These are phyloP conservation scores for Orbicella faveolata DNA, from an alignment of 64 coral and sea anemone species.

Conservation along the genomic window DNA sequence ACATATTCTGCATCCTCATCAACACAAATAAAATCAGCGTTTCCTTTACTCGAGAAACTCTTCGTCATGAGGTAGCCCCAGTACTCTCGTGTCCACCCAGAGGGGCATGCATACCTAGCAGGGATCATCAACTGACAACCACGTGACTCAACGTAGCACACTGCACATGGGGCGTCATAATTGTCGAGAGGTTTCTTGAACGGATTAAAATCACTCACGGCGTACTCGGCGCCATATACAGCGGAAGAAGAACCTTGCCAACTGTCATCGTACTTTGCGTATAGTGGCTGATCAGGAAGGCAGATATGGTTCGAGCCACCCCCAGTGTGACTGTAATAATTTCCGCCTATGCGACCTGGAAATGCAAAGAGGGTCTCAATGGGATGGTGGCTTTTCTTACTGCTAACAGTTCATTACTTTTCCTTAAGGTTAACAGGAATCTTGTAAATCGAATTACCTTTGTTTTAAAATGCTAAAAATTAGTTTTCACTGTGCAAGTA, in stretches of 20 bases:
- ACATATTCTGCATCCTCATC: neutral
- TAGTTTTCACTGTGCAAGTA: too few relatives aligned
- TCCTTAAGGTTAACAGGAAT: too few relatives aligned
- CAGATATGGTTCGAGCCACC: conserved; percentile 11
- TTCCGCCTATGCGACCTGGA: conserved; percentile 33
- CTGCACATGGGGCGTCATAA: conserved; percentile 45
- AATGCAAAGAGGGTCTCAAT: neutral
- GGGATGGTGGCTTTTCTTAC: too few relatives aligned
- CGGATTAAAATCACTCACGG: neutral
- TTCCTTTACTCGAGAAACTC: neutral
- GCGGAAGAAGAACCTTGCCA: neutral
- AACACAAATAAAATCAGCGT: neutral
- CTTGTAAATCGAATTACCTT: too few relatives aligned
- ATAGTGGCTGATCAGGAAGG: conserved; percentile 15
- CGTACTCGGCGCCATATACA: conserved; percentile 44
- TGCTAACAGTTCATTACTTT: too few relatives aligned
- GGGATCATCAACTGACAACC: conserved; percentile 34
- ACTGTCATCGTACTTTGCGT: neutral
- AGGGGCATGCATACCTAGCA: conserved; percentile 35
- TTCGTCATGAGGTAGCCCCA: conserved; percentile 18
- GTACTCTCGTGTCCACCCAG: conserved; percentile 48
- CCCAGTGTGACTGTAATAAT: neutral
- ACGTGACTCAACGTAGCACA: conserved; percentile 37
- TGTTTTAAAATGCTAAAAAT: too few relatives aligned
- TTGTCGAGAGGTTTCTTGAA: conserved; percentile 18